These are phyloP conservation scores for Trichopria drosophilae DNA, from an alignment of 2,888 invertebrate genomes.

Conservation along the genomic window DNA sequence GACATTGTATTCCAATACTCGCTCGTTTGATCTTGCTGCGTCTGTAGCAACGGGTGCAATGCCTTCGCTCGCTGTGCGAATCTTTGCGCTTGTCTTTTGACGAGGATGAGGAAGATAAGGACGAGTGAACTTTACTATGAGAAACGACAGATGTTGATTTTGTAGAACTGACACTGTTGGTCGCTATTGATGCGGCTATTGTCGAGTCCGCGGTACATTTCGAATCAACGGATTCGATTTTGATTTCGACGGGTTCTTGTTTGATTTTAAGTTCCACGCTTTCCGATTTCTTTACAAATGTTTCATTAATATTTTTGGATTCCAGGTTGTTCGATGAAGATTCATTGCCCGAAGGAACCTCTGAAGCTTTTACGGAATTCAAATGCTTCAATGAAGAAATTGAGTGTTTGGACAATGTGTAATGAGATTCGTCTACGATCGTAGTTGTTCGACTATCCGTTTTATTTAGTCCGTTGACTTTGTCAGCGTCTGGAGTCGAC, in stretches of 20 bases:
- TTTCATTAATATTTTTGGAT: too few species aligned
- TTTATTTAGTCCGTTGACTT: too few species aligned
- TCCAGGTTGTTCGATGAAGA: too few species aligned
- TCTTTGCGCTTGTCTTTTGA: conserved; percentile 51
- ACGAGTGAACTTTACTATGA: conserved; percentile 41
- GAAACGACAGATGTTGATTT: not conserved
- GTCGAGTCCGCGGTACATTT: conserved; percentile 25
- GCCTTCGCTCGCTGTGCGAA: conserved; percentile 51
- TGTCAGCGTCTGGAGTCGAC: too few species aligned
- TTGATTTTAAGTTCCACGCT: conserved; percentile 32
- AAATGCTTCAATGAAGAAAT: too few species aligned
- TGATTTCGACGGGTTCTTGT: conserved; percentile 39
- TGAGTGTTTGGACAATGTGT: too few species aligned
- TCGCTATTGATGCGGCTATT: conserved; percentile 6
- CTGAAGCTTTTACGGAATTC: too few species aligned
- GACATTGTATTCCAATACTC: conserved; percentile 75
- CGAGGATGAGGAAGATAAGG: conserved; percentile 46
- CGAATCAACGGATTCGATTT: conserved; percentile 26
- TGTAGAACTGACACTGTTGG: not conserved
- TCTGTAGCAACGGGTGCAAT: conserved; percentile 70
- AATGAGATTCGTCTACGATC: too few species aligned
- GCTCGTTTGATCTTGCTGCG: conserved; percentile 72
- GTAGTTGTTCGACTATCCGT: too few species aligned
- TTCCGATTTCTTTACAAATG: conserved; percentile 16
- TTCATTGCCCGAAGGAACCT: too few species aligned